These are phyloP conservation scores for Julus scanicus DNA, from an alignment of 2,888 invertebrate species.

Conservation along the genomic window DNA sequence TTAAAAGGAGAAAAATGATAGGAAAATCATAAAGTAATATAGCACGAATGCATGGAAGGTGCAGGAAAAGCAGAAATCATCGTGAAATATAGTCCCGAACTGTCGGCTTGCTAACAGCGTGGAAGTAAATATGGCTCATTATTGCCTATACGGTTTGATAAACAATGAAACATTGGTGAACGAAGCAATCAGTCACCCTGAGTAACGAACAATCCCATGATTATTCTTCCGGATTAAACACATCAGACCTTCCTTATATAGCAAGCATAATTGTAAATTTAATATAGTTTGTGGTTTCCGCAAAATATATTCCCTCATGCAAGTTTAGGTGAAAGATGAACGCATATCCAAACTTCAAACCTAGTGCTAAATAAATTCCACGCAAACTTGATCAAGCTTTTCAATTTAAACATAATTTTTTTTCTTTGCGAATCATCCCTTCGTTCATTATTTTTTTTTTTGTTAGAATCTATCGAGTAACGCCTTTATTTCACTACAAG, in stretches of 20 bases:
- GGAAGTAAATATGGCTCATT: not conserved
- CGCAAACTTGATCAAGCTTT: no score
- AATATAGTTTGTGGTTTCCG: slow-evolving; percentile 12
- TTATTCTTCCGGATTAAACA: slow-evolving; percentile 2
- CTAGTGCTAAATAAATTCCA: not conserved
- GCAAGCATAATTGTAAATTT: not conserved
- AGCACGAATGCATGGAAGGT: slow-evolving; percentile 24
- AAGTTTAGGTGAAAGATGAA: not conserved
- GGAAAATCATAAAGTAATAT: slow-evolving; percentile 41
- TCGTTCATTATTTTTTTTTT: no score
- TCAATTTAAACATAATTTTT: no score
- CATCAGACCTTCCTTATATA: not conserved
- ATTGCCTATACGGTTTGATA: slow-evolving; percentile 34
- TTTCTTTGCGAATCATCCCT: no score
- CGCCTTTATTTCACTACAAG: no score
- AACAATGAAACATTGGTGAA: not conserved
- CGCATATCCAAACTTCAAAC: not conserved
- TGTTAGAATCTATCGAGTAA: no score
- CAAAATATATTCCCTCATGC: not conserved
- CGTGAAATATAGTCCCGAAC: not conserved
- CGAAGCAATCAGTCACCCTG: not conserved
- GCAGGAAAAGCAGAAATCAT: slow-evolving; percentile 5
- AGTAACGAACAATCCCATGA: slow-evolving; percentile 29
- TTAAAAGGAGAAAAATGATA: slow-evolving; percentile 42
- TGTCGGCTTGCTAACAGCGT: not conserved